phyloP scores from a whole-genome alignment of 1,140 invertebrate genomes.

The Micrasema longulum region DNA sequence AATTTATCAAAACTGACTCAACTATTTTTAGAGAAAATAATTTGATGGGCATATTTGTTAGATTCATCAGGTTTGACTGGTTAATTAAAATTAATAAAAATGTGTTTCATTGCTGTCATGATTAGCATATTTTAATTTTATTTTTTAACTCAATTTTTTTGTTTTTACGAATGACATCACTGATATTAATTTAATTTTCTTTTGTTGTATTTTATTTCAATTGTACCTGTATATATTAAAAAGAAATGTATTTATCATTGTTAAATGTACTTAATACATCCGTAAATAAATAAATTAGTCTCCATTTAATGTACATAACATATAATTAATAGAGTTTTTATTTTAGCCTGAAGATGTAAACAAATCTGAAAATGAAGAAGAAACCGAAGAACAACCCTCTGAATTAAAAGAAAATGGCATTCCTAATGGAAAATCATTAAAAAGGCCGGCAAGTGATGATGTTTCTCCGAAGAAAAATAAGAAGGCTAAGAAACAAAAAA shows the following conservation, averaged over 20 bases:
- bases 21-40: too few species aligned
- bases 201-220: too few species aligned
- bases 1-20: too few species aligned
- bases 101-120: background rate
- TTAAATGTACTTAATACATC: too few species aligned
- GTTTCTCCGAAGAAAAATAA: constrained; percentile 59
- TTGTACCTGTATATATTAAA: too few species aligned
- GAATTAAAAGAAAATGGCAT: constrained; percentile 57
- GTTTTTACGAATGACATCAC: too few species aligned
- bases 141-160: constrained; percentile 22
- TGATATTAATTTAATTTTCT: too few species aligned
- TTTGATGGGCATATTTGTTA: too few species aligned
- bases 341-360: constrained; percentile 65
- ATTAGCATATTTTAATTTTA: constrained; percentile 12
- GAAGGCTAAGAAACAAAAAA: constrained; percentile 48
- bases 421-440: constrained; percentile 56
- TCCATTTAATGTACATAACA: too few species aligned
- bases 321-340: constrained; percentile 10
- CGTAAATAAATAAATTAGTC: constrained; percentile 4
- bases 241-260: too few species aligned
- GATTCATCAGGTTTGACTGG: too few species aligned
- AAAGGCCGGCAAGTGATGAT: constrained; percentile 58
- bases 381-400: constrained; percentile 53
- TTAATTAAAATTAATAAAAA: too few species aligned
- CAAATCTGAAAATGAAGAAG: constrained; percentile 68